Conservation (phyloP, 2,888 invertebrate genomes). For the Stictocephala bisonia region DNA sequence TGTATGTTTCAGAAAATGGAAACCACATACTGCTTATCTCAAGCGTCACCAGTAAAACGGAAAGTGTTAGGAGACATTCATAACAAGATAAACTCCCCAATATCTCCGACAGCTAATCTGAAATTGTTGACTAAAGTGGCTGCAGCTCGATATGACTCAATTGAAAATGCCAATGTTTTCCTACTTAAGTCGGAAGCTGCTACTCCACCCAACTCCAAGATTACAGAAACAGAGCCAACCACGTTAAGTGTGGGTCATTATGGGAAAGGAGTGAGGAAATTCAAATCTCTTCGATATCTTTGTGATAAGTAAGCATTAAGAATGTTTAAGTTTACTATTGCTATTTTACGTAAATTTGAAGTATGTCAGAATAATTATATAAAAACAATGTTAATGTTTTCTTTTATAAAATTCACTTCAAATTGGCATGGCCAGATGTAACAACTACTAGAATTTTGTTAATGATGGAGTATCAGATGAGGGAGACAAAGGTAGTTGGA, state of each 20-base stretch:
- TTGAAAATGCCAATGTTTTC: constrained; percentile 53
- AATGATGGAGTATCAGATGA: no score
- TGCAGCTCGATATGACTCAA: constrained; percentile 53
- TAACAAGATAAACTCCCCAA: constrained; percentile 66
- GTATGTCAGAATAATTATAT: no score
- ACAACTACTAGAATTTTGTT: no score
- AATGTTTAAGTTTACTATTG: background rate
- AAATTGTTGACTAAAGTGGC: constrained; percentile 75
- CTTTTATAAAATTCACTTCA: no score
- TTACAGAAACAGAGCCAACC: background rate
- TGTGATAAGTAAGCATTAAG: constrained; percentile 69
- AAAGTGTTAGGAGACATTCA: constrained; percentile 70
- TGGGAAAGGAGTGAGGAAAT: constrained; percentile 64
- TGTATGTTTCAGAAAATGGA: constrained; percentile 36
- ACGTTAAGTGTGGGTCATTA: background rate
- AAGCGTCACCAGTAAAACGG: constrained; percentile 64
- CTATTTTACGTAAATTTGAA: no score
- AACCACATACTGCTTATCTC: background rate
- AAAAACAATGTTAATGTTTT: no score
- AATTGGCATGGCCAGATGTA: no score
- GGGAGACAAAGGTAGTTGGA: no score
- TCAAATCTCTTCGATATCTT: constrained; percentile 71
- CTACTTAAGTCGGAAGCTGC: no score
- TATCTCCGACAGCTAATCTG: constrained; percentile 76
- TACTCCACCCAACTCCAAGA: background rate